phyloP scores from a whole-genome alignment of 2,113 vertebrate species.

The Gopherus flavomarginatus region DNA sequence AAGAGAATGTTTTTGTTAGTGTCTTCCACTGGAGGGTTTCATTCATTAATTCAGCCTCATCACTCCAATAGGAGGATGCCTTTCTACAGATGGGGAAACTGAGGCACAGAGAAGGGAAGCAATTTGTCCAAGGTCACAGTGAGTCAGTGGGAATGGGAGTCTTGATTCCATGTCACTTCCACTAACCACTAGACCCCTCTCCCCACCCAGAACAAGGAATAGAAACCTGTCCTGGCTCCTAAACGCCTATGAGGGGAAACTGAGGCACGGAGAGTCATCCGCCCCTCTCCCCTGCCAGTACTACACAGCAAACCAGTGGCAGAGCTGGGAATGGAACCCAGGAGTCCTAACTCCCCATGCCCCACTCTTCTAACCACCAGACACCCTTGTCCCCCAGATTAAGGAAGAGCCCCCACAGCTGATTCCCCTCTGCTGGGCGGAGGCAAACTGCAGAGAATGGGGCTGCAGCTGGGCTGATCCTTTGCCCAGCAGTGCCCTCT shows the following conservation, averaged over 20 bases:
- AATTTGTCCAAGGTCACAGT: neutral
- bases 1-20: neutral
- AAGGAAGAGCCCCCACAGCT: no score
- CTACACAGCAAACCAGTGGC: no score
- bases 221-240: no score
- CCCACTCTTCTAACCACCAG: neutral
- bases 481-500: neutral
- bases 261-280: neutral
- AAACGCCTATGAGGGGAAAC: neutral
- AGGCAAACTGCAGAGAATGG: neutral
- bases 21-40: neutral
- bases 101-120: neutral
- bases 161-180: no score
- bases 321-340: neutral
- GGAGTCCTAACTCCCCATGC: neutral
- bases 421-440: neutral
- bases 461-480: neutral
- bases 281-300: no score
- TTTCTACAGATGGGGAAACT: neutral
- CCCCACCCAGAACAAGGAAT: no score
- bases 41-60: neutral
- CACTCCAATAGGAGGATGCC: neutral
- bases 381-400: neutral
- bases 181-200: no score
- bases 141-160: no score